A percentile compares a stretch with the other conserved stretches of the same genome.
These are phyloP conservation scores for Chaetophractus vellerosus DNA, from an alignment of 2,797 vertebrate genomes.

Conservation along the genomic window DNA sequence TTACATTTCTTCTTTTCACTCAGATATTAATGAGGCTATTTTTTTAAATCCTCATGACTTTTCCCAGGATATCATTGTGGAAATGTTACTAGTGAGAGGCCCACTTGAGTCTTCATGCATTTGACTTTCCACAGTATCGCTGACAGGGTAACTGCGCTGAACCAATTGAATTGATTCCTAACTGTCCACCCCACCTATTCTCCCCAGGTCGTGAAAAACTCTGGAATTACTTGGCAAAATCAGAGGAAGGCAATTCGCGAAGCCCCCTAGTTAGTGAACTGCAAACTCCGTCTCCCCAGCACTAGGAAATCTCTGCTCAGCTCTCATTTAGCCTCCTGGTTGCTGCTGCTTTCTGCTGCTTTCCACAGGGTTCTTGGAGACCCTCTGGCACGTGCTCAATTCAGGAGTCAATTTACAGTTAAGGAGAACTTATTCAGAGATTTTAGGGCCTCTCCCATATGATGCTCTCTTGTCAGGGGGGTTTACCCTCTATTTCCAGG, in stretches of 20 bases:
- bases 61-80: constrained; percentile 37
- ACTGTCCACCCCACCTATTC: background rate
- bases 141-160: constrained; percentile 36
- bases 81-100: constrained; percentile 42
- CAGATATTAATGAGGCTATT: background rate
- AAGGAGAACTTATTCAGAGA: background rate
- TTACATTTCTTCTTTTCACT: constrained; percentile 61
- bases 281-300: background rate
- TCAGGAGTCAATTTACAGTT: background rate
- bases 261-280: background rate
- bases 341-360: background rate
- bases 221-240: background rate
- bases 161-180: background rate
- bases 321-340: background rate
- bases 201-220: constrained; percentile 13
- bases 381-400: background rate
- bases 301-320: background rate
- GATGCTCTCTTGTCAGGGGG: background rate
- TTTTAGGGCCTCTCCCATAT: background rate
- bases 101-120: background rate
- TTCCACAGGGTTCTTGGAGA: background rate
- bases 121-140: constrained; percentile 44
- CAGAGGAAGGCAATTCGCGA: background rate
- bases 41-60: background rate
- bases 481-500: background rate